Percentiles rank a stretch among this genome's conserved stretches.
phyloP scores from a whole-genome alignment of 2,113 vertebrate species.

The Myrmecobius fasciatus region DNA sequence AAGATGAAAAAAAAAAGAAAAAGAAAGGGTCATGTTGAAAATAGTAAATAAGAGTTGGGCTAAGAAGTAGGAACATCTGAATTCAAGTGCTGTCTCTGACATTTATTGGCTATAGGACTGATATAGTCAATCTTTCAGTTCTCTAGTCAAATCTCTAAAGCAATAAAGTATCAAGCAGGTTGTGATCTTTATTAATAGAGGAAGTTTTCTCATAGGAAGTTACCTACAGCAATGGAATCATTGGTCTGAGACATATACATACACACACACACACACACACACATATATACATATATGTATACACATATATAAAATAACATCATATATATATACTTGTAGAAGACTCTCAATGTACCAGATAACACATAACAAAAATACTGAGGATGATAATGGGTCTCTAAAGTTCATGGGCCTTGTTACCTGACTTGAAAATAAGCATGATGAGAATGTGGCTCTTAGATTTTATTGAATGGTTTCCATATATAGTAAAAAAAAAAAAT shows the following conservation, averaged over 20 bases:
- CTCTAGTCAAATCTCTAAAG: neutral
- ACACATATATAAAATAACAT: neutral
- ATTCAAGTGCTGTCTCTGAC: neutral
- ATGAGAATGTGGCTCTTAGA: neutral
- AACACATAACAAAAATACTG: neutral
- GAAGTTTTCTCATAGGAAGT: neutral
- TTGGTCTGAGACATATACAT: neutral
- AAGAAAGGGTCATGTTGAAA: neutral
- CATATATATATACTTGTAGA: neutral
- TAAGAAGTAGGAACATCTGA: neutral
- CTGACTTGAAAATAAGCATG: neutral
- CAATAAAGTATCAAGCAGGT: neutral
- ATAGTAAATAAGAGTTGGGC: neutral
- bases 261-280: too few species aligned
- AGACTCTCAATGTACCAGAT: neutral
- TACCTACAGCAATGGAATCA: neutral
- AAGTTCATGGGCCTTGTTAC: neutral
- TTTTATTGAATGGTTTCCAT: neutral
- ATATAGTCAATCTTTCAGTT: neutral
- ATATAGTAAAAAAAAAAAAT: neutral
- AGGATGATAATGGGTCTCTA: neutral
- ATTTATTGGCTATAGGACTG: neutral
- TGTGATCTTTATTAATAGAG: neutral
- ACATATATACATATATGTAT: too few species aligned
- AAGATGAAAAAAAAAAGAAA: neutral